phyloP scores from a whole-genome alignment of 2,797 vertebrate genomes.

The Meda fulgida region DNA sequence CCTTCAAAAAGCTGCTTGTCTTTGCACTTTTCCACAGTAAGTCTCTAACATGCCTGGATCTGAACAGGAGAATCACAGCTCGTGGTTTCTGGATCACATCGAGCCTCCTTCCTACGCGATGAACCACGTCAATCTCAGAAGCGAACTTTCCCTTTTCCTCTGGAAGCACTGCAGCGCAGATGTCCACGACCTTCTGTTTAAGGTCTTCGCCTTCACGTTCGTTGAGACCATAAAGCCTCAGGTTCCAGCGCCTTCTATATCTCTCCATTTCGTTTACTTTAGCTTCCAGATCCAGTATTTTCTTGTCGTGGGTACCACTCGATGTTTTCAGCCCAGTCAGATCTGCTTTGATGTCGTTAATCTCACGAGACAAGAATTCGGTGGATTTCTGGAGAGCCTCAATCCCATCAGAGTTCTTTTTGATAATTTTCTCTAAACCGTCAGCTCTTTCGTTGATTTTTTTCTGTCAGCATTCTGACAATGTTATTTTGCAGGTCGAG shows the following conservation, averaged over 20 bases:
- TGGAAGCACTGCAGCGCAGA: neutral
- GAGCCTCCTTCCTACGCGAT: neutral
- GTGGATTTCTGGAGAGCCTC: neutral
- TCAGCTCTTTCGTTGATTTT: neutral
- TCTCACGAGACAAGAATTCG: neutral
- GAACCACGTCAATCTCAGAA: neutral
- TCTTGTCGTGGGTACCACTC: neutral
- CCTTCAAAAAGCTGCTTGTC: neutral
- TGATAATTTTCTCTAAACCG: no score
- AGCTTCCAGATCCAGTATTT: neutral
- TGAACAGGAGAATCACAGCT: conserved; percentile 1
- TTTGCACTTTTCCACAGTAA: neutral
- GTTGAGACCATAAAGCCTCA: neutral
- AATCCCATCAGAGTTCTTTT: neutral
- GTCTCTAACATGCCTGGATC: neutral
- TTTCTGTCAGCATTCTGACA: neutral
- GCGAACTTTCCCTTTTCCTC: neutral
- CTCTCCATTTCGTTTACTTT: neutral
- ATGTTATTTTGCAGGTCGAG: no score
- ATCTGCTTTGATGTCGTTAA: neutral
- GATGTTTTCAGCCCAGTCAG: neutral
- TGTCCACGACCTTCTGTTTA: neutral
- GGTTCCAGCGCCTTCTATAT: neutral
- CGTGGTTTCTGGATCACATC: neutral
- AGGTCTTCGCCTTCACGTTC: neutral